Percentiles rank a stretch among this genome's conserved stretches.
Evolutionary conservation across 1,140 invertebrate species (phyloP).

Genomic region (Pseudomyrmex dendroicus): DNA sequence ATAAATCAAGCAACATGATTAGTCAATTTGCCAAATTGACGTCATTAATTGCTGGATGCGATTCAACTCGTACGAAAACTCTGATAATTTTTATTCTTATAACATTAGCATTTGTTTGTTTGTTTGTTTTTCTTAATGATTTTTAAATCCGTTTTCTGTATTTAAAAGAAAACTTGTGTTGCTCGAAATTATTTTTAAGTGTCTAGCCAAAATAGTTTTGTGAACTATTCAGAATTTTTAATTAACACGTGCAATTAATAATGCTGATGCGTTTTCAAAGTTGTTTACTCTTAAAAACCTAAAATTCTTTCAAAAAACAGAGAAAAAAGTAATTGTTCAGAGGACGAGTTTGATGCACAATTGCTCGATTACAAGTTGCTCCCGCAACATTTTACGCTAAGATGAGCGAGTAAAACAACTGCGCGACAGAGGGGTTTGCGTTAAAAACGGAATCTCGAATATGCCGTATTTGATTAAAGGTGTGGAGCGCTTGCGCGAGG

Average conservation of each 20-base stretch:
- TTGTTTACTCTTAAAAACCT: too few relatives aligned
- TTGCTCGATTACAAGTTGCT: neutral
- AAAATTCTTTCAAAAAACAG: neutral
- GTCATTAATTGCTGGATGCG: too few relatives aligned
- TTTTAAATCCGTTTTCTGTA: neutral
- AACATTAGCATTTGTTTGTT: too few relatives aligned
- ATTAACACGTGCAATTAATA: neutral
- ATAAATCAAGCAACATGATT: too few relatives aligned
- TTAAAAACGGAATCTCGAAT: constrained; percentile 64
- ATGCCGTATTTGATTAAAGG: constrained; percentile 76
- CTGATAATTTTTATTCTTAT: too few relatives aligned
- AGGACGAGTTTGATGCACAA: neutral
- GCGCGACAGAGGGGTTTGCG: constrained; percentile 6
- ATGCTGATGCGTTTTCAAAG: neutral
- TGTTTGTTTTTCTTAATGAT: neutral
- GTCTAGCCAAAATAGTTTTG: constrained; percentile 7
- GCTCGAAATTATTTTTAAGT: constrained; percentile 62
- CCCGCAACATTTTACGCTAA: constrained; percentile 16
- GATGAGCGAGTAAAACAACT: neutral
- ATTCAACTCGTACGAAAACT: too few relatives aligned
- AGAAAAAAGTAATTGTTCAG: neutral
- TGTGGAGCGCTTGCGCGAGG: constrained; percentile 74
- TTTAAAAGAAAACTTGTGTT: constrained; percentile 19
- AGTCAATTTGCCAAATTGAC: too few relatives aligned
- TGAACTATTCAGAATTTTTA: neutral